These are phyloP conservation scores for Mandrillus leucophaeus DNA, from an alignment of 2,113 vertebrate genomes.

Conservation along the genomic window DNA sequence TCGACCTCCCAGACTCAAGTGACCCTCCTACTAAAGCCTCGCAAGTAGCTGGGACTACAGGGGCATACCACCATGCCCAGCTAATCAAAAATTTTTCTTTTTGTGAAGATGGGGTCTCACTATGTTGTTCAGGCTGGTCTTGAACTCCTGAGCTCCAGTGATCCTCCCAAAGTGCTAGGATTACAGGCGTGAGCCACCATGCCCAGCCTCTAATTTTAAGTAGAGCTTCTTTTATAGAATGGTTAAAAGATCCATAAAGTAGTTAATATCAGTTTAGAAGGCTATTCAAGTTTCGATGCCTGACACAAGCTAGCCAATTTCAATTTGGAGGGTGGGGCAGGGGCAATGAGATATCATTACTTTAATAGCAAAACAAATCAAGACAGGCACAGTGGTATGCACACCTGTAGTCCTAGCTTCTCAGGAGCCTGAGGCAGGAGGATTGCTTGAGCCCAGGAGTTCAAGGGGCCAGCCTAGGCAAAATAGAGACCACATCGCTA, in stretches of 20 bases:
- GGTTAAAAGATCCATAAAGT: not conserved
- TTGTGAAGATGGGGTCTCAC: not conserved
- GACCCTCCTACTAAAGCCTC: not conserved
- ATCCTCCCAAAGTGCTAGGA: not conserved
- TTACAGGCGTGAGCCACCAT: not conserved
- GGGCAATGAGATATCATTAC: not conserved
- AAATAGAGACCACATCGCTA: not conserved
- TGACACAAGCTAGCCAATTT: not conserved
- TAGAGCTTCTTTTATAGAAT: not conserved
- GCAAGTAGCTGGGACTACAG: not conserved
- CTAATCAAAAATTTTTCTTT: not conserved
- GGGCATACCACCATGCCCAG: not conserved
- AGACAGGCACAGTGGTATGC: not conserved
- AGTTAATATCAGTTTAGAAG: not conserved
- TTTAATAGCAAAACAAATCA: slow-evolving; percentile 42
- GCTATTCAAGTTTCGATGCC: not conserved
- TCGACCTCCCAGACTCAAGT: not conserved
- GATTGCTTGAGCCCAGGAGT: not conserved
- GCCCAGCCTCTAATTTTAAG: not conserved
- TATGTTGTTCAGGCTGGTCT: not conserved
- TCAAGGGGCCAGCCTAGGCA: not conserved
- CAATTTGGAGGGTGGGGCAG: not conserved
- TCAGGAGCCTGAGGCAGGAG: not conserved
- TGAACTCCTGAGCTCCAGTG: not conserved
- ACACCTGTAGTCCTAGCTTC: not conserved